These are phyloP conservation scores for Euglossa dilemma DNA, from an alignment of 1,140 invertebrate genomes.

Conservation along the genomic window DNA sequence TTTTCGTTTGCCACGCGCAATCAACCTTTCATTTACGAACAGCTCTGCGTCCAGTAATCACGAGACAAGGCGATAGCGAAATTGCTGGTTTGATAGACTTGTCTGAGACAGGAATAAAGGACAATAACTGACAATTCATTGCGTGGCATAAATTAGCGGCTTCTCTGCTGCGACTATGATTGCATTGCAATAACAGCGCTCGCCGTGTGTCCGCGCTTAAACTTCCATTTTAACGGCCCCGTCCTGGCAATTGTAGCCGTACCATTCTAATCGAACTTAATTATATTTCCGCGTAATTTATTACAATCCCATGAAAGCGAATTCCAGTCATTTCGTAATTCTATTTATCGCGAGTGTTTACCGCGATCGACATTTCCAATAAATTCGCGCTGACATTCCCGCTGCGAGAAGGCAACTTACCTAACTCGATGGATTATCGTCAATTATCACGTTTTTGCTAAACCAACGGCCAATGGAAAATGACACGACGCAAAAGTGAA, in stretches of 20 bases:
- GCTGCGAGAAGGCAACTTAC: not conserved
- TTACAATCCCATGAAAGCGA: not conserved
- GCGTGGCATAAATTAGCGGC: not conserved
- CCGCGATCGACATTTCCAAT: not conserved
- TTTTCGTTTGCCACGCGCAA: not conserved
- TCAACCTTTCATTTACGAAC: not conserved
- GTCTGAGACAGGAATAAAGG: not conserved
- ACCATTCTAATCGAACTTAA: not conserved
- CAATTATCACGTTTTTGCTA: not conserved
- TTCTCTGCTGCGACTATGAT: not conserved
- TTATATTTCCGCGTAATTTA: not conserved
- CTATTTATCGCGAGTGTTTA: not conserved
- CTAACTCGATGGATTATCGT: not conserved
- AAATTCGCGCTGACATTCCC: not conserved
- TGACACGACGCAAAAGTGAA: not conserved
- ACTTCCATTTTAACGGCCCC: not conserved
- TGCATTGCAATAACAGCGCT: not conserved
- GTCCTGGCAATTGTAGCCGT: no score
- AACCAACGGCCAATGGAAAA: not conserved
- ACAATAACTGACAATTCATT: constrained; percentile 9
- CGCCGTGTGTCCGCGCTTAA: not conserved
- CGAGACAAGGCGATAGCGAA: not conserved
- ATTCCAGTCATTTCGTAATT: not conserved
- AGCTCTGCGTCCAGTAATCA: not conserved
- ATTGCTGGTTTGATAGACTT: constrained; percentile 4